Evolutionary conservation across 2,113 vertebrate species (phyloP).

Genomic region (Tragelaphus strepsiceros): DNA sequence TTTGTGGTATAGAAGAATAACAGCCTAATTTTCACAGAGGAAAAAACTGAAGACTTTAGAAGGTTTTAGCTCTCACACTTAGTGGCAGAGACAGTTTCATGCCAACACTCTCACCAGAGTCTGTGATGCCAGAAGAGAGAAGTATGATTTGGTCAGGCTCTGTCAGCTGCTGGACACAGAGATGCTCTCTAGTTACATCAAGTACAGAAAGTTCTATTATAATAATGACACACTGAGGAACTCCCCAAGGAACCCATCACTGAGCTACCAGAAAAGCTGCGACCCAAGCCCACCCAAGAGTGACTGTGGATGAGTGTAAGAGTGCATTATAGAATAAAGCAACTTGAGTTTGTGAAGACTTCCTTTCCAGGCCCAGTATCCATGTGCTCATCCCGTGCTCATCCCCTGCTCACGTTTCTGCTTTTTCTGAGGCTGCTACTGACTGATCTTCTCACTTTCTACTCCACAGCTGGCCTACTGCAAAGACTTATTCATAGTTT

Average conservation of each 20-base stretch:
- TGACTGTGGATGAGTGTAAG: neutral
- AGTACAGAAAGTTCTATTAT: neutral
- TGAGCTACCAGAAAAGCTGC: neutral
- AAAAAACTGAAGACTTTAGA: neutral
- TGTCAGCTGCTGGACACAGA: neutral
- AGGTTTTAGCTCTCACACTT: neutral
- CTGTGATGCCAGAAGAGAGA: neutral
- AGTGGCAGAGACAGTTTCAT: neutral
- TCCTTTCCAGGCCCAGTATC: neutral
- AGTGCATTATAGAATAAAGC: neutral
- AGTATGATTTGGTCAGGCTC: neutral
- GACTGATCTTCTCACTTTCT: neutral
- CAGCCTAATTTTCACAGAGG: neutral
- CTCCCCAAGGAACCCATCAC: neutral
- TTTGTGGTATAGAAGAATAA: neutral
- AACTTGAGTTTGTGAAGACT: neutral
- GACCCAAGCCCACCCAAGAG: neutral
- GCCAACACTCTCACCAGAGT: neutral
- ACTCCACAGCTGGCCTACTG: neutral
- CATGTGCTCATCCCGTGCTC: rapidly evolving
- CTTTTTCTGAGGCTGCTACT: neutral
- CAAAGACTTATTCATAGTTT: neutral
- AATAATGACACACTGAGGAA: neutral
- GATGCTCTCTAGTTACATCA: neutral
- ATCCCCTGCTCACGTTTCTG: neutral